These are phyloP conservation scores for Oxystoma pomonae DNA, from an alignment of 2,888 invertebrate genomes.

Conservation along the genomic window DNA sequence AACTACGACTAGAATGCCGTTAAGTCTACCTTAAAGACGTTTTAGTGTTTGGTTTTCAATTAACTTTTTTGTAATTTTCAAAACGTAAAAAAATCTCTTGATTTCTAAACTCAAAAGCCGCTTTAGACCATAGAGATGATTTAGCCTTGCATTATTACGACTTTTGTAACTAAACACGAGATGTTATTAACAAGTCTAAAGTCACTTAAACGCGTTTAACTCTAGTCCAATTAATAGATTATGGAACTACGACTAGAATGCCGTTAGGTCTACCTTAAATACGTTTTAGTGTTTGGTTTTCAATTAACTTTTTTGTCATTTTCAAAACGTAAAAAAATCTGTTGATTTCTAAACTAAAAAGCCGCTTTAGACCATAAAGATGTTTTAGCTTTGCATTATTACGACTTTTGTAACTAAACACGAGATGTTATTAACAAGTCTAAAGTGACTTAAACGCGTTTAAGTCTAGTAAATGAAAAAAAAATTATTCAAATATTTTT, in stretches of 20 bases:
- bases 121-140: constrained; percentile 3
- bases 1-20: neutral
- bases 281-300: constrained; percentile 3
- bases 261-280: constrained; percentile 2
- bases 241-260: neutral
- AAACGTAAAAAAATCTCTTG: constrained; percentile 3
- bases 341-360: constrained; percentile 2
- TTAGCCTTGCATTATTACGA: constrained; percentile 3
- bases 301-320: constrained; percentile 2
- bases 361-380: constrained; percentile 4
- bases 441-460: constrained; percentile 2
- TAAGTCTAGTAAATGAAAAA: constrained; percentile 3
- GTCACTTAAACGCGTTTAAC: neutral
- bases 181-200: neutral
- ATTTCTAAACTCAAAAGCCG: constrained; percentile 5
- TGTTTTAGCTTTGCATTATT: constrained; percentile 5
- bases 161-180: neutral
- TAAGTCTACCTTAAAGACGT: constrained; percentile 3
- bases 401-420: constrained; percentile 1
- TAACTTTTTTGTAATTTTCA: constrained; percentile 1
- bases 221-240: neutral
- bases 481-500: constrained; percentile 3
- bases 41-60: constrained; percentile 3
- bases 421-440: neutral
- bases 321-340: constrained; percentile 5